Evolutionary conservation across 1,140 invertebrate genomes (phyloP), one percentile per base, ranked within the genome.

Genomic region (Drosophila pallidifrons): DNA sequence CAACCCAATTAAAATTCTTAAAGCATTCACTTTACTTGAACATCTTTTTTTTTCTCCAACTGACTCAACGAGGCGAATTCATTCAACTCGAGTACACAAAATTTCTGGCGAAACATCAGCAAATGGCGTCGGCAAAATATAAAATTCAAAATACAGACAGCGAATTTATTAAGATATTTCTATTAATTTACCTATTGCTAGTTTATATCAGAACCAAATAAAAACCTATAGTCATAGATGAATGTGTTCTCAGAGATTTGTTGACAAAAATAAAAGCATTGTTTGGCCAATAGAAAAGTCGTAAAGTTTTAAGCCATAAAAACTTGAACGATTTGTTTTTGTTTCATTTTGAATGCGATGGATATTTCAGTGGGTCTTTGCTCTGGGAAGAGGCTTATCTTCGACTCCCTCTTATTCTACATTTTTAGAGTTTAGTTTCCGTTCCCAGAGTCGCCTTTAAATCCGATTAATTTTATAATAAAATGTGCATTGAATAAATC

Each of bases 1-100:
- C 77, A 76, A 68, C 81, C 66, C 83, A 89, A 88, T 88, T 88
- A 80, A 88, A 73, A 88, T 88, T 88, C 83, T 78, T 66, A 66
- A 83, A 63, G 83, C 83, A 73, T 89, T 89, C 77, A 89, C 82
- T 88, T 87, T 75, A 75, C 77, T 81, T 80, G 51, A 74, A 83
- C 75, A 74, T 67, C 68, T 64, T 70, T 76, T 67, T 67, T 60
- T 76, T 67, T 25, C 20, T 4, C 57, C 52, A 71, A 60, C 71
- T 70, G 59, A 7, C 28, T 61, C 55, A 6, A 16, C 16, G 20
- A 8, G 10, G 8, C 3, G 13, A n/a, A 30, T 63, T 35, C 58
- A 16, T 35, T 28, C 15, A 28, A n/a, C 10, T 30, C 5, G 16
- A 59, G 57, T 20, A 32, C 13, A 16, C 20, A 25, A 25, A 3